These are phyloP conservation scores for Byasa hedistus DNA, from an alignment of 2,888 invertebrate genomes.

Conservation along the genomic window DNA sequence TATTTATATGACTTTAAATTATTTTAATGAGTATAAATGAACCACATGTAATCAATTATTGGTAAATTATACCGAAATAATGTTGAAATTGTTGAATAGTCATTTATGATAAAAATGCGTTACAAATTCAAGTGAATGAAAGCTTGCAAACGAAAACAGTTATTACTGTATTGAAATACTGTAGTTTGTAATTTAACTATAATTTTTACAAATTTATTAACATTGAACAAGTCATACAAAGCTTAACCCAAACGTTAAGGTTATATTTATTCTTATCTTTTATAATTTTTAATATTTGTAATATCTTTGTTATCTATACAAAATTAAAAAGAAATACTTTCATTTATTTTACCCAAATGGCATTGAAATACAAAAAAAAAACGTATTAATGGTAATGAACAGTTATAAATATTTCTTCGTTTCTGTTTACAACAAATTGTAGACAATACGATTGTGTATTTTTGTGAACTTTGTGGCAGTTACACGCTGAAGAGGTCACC, in stretches of 20 bases:
- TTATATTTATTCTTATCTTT: no score
- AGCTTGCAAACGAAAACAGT: not conserved
- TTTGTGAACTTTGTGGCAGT: constrained; percentile 4
- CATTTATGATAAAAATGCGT: not conserved
- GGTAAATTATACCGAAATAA: no score
- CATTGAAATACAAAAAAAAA: not conserved
- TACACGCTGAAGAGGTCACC: constrained; percentile 93
- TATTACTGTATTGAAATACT: not conserved
- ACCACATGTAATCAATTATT: no score
- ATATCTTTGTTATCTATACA: not conserved
- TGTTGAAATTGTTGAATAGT: no score
- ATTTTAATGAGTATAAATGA: no score
- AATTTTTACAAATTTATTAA: not conserved
- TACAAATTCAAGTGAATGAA: not conserved
- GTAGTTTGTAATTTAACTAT: not conserved
- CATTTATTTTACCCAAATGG: not conserved
- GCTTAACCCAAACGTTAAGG: no score
- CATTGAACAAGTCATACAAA: not conserved
- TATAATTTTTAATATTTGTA: no score
- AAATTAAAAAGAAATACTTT: not conserved
- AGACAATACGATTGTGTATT: constrained; percentile 10
- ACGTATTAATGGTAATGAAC: not conserved
- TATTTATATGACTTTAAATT: no score
- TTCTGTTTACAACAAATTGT: not conserved
- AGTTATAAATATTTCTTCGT: not conserved